Percentiles rank a stretch among this genome's conserved stretches.
Conservation (phyloP, 2,113 vertebrate genomes). For the Xenus cinereus region DNA sequence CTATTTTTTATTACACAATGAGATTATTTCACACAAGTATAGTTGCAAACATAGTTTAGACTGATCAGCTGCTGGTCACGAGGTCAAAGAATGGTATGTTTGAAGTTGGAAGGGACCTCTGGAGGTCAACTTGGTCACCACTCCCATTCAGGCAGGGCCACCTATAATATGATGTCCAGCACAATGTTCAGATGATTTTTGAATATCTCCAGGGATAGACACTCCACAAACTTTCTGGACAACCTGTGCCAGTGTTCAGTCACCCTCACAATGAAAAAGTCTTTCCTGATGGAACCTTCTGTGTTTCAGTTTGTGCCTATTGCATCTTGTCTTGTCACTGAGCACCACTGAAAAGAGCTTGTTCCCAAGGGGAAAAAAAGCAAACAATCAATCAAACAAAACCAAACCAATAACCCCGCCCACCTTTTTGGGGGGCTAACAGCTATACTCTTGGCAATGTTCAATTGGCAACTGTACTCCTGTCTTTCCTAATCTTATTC, state of each 20-base stretch:
- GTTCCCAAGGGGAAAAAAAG: too few species aligned
- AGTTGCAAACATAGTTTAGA: neutral
- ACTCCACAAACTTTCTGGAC: neutral
- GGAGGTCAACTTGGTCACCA: neutral
- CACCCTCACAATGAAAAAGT: neutral
- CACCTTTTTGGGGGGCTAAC: neutral
- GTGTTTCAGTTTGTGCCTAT: neutral
- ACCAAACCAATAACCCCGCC: neutral
- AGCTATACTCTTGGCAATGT: neutral
- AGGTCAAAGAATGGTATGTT: neutral
- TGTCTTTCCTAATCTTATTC: neutral
- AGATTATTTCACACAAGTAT: neutral
- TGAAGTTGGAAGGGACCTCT: neutral
- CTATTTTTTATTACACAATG: neutral
- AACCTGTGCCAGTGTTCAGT: neutral
- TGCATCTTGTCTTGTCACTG: neutral
- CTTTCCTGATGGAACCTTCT: neutral
- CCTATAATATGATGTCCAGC: neutral
- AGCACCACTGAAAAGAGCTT: neutral
- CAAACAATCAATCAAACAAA: neutral
- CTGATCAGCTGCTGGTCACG: neutral
- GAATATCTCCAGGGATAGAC: neutral
- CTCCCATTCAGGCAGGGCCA: neutral
- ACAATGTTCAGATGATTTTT: neutral
- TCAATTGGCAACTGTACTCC: neutral